Evolutionary conservation across 2,797 vertebrate genomes (phyloP).

Genomic region (Fratercula arctica): DNA sequence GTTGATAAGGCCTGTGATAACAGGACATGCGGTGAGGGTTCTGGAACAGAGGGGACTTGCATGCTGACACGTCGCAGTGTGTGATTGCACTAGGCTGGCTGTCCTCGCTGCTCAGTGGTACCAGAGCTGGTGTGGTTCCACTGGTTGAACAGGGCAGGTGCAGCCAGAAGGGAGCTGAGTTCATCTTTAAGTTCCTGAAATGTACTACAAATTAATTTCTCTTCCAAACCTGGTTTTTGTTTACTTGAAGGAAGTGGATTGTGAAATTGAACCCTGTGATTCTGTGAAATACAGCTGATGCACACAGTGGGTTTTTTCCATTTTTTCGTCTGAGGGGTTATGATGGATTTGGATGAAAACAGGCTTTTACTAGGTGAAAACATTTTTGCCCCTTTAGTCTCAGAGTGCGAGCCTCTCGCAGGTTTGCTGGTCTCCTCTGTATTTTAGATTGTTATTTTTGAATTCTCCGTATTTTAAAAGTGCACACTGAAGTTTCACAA

Average conservation of each 20-base stretch:
- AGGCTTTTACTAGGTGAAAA: not conserved
- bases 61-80: rapidly evolving
- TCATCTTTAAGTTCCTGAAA: not conserved
- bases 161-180: not conserved
- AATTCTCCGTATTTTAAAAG: not conserved
- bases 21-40: not conserved
- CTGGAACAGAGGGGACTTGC: not conserved
- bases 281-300: not conserved
- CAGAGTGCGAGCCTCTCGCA: not conserved
- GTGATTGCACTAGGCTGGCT: rapidly evolving
- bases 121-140: not conserved
- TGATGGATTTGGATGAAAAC: not conserved
- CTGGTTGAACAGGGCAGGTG: not conserved
- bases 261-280: not conserved
- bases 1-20: not conserved
- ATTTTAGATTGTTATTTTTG: not conserved
- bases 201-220: not conserved
- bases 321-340: not conserved
- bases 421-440: not conserved
- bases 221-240: not conserved
- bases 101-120: not conserved
- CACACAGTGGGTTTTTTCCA: rapidly evolving
- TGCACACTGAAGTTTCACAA: rapidly evolving
- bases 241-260: not conserved
- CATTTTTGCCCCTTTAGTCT: not conserved